Evolutionary conservation across 2,888 invertebrate genomes (phyloP).

Genomic region (Drymonia ruficornis): DNA sequence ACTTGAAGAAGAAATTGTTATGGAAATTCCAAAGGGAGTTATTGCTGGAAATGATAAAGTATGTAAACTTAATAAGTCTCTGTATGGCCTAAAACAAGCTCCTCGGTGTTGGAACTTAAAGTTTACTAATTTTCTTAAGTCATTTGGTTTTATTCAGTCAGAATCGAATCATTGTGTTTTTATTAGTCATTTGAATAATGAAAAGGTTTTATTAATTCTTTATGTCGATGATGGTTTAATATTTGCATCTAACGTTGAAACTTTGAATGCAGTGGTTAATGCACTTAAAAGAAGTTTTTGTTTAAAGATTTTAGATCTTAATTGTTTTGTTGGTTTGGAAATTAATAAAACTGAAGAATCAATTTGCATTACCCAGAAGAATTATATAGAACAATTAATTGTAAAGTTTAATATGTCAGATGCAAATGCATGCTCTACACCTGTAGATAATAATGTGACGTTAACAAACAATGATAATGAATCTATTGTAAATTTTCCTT

Average conservation of each 20-base stretch:
- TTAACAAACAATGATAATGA: slow-evolving; percentile 8
- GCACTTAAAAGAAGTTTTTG: slow-evolving; percentile 27
- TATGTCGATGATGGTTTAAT: slow-evolving; percentile 44
- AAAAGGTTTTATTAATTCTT: slow-evolving; percentile 35
- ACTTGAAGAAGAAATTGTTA: slow-evolving; percentile 28
- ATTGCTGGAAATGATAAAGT: slow-evolving; percentile 5
- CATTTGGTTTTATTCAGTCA: slow-evolving; percentile 32
- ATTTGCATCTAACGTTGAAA: slow-evolving; percentile 22
- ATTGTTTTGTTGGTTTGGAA: slow-evolving; percentile 37
- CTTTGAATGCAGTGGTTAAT: slow-evolving; percentile 13
- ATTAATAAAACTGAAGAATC: slow-evolving; percentile 19
- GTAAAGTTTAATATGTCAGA: slow-evolving; percentile 33
- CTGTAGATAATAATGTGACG: slow-evolving; percentile 16
- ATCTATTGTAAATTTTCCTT: slow-evolving; percentile 9
- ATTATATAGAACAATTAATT: slow-evolving; percentile 28
- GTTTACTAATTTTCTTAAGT: slow-evolving; percentile 27
- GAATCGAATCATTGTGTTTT: slow-evolving; percentile 35
- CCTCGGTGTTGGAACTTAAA: slow-evolving; percentile 36
- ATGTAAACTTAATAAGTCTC: slow-evolving; percentile 31
- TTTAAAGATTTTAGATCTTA: slow-evolving; percentile 29
- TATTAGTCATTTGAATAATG: slow-evolving; percentile 24
- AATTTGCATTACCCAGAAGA: slow-evolving; percentile 30
- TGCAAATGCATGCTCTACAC: slow-evolving; percentile 23
- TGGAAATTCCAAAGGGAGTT: slow-evolving; percentile 29
- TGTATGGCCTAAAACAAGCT: slow-evolving; percentile 41